Evolutionary conservation across 2,113 vertebrate species (phyloP).

Genomic region (Gambusia holbrooki): DNA sequence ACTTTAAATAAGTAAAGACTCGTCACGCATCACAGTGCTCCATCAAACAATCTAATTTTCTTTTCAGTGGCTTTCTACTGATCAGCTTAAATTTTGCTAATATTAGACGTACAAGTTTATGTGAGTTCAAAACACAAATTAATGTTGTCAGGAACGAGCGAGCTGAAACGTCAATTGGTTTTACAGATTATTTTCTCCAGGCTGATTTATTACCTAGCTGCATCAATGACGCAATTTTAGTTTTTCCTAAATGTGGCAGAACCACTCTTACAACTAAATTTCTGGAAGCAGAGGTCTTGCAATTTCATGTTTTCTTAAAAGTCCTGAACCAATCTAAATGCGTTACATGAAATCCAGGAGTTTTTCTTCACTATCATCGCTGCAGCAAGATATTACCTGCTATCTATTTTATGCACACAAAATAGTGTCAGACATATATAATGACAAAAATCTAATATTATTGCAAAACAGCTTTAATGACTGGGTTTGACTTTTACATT

Average conservation of each 20-base stretch:
- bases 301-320: too few relatives aligned
- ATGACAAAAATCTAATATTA: too few relatives aligned
- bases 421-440: too few relatives aligned
- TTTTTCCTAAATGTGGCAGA: neutral
- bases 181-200: neutral
- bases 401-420: too few relatives aligned
- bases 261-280: neutral
- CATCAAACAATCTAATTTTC: conserved; percentile 13
- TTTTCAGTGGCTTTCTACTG: conserved; percentile 8
- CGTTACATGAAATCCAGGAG: too few relatives aligned
- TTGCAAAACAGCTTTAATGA: too few relatives aligned
- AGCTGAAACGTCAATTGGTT: conserved; percentile 20
- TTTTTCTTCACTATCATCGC: too few relatives aligned
- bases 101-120: conserved; percentile 6
- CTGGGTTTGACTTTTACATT: too few relatives aligned
- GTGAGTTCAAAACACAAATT: conserved; percentile 16
- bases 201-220: neutral
- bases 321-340: neutral
- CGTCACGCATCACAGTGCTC: neutral
- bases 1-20: conserved; percentile 7
- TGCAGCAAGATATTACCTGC: too few relatives aligned
- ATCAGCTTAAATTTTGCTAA: conserved; percentile 4
- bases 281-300: too few relatives aligned
- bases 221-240: neutral
- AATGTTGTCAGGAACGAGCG: conserved; percentile 14